Evolutionary conservation across 92 coral and sea anemone species (phyloP), one percentile per base, ranked within the genome.

Genomic region (Scolanthus callimorphus): DNA sequence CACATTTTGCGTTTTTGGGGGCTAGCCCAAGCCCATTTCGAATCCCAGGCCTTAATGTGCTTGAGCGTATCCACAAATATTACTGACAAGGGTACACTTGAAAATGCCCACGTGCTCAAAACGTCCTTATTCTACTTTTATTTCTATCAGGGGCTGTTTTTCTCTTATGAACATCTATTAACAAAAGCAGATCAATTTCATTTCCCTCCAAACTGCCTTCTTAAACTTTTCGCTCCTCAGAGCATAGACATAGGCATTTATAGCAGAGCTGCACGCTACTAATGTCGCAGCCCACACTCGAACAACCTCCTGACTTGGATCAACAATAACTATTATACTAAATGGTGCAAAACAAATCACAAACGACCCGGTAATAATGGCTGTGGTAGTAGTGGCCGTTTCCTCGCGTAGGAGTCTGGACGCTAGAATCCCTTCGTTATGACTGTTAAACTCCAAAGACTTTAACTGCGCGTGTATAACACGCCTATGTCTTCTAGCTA

Each of bases 361-460:
- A 2, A 79, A 68, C 0, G 74, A 26, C 8, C 73, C 79, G n/a
- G 79, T 79, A 47, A 82, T 62, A 29, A 82, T 82, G 38, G 79
- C 83, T 1, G 88, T 75, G 2, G 88, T 82, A 22, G 56, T 60
- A 6, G 88, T 55, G 4, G 88, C 82, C 2, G 45, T 63, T 43
- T 46, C 63, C 20, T 77, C 78, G 3, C 68, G 79, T 25, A 51
- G 29, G 31, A 82, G 31, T 21, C 62, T 56, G 20, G 79, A 31
- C 1, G 60, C 88, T 0, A 79, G 62, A 46, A 69, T 67, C 3
- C 34, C 51, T 3, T 76, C 70, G n/a, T n/a, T n/a, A n/a, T n/a
- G n/a, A n/a, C n/a, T n/a, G 31, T 68, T 69, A 29, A 3, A 61
- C 9, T 63, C 78, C 17, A 68, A 11, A n/a, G 69, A 29, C 11